A percentile compares a stretch with the other conserved stretches of the same genome.
phyloP scores from a whole-genome alignment of 2,888 invertebrate genomes.

The Drosophila parthenogenetica region DNA sequence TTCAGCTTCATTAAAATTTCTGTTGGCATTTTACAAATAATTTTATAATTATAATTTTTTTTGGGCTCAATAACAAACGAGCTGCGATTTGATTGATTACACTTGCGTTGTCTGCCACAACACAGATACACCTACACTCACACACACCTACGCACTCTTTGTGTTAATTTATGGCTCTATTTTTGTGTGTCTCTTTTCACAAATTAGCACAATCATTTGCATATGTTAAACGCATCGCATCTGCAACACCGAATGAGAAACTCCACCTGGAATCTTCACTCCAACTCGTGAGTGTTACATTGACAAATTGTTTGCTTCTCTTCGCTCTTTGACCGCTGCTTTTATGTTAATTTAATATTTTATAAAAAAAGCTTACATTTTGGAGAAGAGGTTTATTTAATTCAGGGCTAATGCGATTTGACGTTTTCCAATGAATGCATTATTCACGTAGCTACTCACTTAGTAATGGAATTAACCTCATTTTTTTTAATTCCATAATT shows the following conservation, averaged over 20 bases:
- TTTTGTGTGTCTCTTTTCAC: slow-evolving; percentile 49
- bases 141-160: slow-evolving; percentile 1
- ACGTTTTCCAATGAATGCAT: slow-evolving; percentile 53
- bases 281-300: slow-evolving; percentile 55
- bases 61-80: slow-evolving; percentile 39
- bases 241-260: slow-evolving; percentile 15
- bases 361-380: neutral
- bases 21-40: slow-evolving; percentile 61
- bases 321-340: slow-evolving; percentile 55
- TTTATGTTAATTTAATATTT: slow-evolving; percentile 61
- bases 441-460: slow-evolving; percentile 4
- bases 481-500: slow-evolving; percentile 9
- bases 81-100: slow-evolving; percentile 56
- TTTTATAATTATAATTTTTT: slow-evolving; percentile 62
- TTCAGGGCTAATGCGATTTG: slow-evolving; percentile 62
- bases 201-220: slow-evolving; percentile 73
- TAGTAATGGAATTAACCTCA: slow-evolving; percentile 8
- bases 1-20: slow-evolving; percentile 45
- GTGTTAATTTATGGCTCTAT: slow-evolving; percentile 67
- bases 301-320: slow-evolving; percentile 67
- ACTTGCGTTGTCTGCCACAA: neutral
- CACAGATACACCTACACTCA: neutral
- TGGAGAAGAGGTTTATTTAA: slow-evolving; percentile 49
- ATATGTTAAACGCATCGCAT: slow-evolving; percentile 50
- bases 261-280: slow-evolving; percentile 4